Percentiles rank a stretch among this genome's conserved stretches.
Conservation (phyloP, 2,888 invertebrate genomes). For the Cantharis lateralis region DNA sequence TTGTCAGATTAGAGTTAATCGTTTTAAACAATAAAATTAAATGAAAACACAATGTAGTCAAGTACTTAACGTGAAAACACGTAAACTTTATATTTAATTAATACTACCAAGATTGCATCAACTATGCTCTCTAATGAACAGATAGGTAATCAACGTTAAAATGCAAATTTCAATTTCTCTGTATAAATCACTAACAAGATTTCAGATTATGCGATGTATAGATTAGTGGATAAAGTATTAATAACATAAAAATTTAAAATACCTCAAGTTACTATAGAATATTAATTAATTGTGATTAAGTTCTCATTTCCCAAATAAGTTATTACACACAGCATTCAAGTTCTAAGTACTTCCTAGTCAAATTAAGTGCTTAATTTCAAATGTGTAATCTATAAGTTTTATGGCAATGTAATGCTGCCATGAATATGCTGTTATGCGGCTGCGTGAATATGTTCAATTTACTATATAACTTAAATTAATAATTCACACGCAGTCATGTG, state of each 20-base stretch:
- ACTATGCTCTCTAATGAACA: background rate
- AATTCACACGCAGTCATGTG: no score
- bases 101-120: background rate
- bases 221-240: background rate
- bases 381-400: no score
- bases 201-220: background rate
- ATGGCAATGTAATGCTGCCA: no score
- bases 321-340: no score
- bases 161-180: background rate
- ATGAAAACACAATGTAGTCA: background rate
- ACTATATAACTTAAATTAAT: no score
- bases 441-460: no score
- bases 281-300: background rate
- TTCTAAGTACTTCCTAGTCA: no score
- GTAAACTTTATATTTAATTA: background rate
- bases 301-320: background rate
- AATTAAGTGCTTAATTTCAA: no score
- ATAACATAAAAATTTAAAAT: background rate
- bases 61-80: background rate
- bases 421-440: no score
- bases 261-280: background rate
- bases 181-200: background rate
- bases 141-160: background rate
- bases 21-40: background rate
- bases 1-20: background rate